Base-by-base conservation (phyloP, 2,113 vertebrate species). In the Lagopus leucura region DNA sequence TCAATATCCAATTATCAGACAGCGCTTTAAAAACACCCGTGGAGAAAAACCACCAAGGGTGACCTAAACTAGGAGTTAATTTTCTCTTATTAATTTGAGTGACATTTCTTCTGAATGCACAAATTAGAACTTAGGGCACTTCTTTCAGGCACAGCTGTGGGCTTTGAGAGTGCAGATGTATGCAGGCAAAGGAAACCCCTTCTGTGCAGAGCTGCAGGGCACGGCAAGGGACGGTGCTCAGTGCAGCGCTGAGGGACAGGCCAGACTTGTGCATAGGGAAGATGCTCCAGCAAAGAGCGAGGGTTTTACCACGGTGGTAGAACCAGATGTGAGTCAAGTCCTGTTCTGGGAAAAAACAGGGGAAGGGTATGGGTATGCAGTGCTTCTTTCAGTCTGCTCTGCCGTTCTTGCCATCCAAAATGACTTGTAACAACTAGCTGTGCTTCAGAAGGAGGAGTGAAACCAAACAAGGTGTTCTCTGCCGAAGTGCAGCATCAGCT, bases 1-100 rank as follows among this genome's bases (percentile, higher is more conserved):
- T 97, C 79, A 78, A 92, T 91, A 89, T 32, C 70, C 57, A 90
- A 45, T 94, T 94, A 91, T 91, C 79, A 92, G 79, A 43, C 8
- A 50, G 69, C 40, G 30, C 82, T 94, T 91, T 83, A 74, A 91
- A 82, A 88, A 67, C 42, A 64, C 13, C 17, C 32, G 40, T 64
- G 72, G 65, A 88, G 90, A 88, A 88, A 77, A 58, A 47, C 60
- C 34, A 67, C 60, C 77, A 64, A n/a, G 27, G 36, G 42, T 60
- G 94, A 86, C 82, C 79, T 72, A 65, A 91, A 60, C 58, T 64
- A 43, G 72, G 38, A 88, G 54, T 75, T 90, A 92, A 95, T 92
- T 90, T 60, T 40, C 55, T 89, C 55, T 67, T 92, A 82, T 76
- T 94, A 94, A 86, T 93, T 66, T 85, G 13, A 82, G 40, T 38